Evolutionary conservation across 2,888 invertebrate genomes (phyloP).

Genomic region (Cephus pulcher): DNA sequence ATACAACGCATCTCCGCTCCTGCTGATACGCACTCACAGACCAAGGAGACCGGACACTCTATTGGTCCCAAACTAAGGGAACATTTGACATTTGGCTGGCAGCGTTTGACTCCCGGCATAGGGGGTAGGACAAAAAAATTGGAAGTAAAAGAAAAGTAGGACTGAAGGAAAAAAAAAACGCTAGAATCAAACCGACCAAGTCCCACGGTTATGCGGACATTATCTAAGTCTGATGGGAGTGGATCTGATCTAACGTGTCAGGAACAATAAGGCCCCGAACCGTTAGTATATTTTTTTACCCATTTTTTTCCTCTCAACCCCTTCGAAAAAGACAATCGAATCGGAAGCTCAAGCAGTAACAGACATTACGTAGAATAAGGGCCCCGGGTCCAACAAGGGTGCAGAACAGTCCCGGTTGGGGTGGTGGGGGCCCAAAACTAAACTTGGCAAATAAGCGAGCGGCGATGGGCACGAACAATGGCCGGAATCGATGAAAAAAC

Average conservation of each 20-base stretch:
- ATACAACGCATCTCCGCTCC: not conserved
- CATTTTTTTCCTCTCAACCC: not conserved
- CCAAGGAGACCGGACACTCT: not conserved
- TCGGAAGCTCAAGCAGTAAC: not conserved
- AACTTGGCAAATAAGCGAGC: not conserved
- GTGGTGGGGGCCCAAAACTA: not conserved
- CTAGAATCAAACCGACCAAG: not conserved
- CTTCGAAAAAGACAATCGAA: not conserved
- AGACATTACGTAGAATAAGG: not conserved
- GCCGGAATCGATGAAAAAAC: conserved; percentile 34
- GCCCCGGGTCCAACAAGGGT: not conserved
- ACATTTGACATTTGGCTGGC: not conserved
- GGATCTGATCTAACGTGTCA: not conserved
- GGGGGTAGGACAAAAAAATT: not conserved
- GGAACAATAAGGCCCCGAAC: not conserved
- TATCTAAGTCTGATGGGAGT: not conserved
- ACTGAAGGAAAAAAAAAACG: not conserved
- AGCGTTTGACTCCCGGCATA: not conserved
- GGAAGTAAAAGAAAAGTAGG: not conserved
- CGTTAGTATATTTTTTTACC: not conserved
- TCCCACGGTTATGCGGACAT: not conserved
- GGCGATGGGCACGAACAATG: conserved; percentile 15
- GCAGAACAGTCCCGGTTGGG: not conserved
- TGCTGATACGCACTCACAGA: not conserved
- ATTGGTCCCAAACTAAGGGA: not conserved